These are phyloP conservation scores for Peucedramus taeniatus DNA, from an alignment of 2,113 vertebrate species.

Conservation along the genomic window DNA sequence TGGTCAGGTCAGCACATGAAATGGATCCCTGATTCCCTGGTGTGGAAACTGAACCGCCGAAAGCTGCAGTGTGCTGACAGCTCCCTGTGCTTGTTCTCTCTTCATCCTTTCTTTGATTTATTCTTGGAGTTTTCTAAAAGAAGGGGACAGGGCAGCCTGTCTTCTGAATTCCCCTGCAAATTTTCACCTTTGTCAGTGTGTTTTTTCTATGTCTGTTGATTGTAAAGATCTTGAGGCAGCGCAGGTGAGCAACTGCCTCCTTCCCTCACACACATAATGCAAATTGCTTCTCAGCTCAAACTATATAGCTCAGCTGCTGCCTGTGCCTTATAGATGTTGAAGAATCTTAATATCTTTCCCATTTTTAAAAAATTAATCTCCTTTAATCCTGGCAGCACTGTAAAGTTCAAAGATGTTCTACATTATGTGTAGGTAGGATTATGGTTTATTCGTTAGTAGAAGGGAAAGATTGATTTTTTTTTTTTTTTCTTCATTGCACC, in stretches of 20 bases:
- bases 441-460: constrained; percentile 32
- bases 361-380: constrained; percentile 52
- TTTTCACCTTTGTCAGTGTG: background rate
- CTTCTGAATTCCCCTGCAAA: background rate
- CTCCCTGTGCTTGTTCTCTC: background rate
- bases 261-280: background rate
- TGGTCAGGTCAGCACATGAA: background rate
- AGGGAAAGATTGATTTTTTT: background rate
- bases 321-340: background rate
- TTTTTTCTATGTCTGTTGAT: constrained; percentile 12
- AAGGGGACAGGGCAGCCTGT: background rate
- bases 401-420: constrained; percentile 62
- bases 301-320: constrained; percentile 4
- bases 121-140: constrained; percentile 8
- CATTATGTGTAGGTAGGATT: constrained; percentile 64
- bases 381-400: constrained; percentile 55
- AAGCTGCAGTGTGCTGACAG: background rate
- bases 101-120: constrained; percentile 37
- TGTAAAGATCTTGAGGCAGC: background rate
- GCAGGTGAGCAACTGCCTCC: background rate
- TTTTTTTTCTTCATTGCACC: background rate
- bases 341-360: constrained; percentile 46
- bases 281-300: constrained; percentile 35
- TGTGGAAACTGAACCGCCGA: background rate
- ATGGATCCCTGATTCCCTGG: background rate